Base-by-base conservation (phyloP, 1,140 invertebrate genomes). In the Planococcus citri region DNA sequence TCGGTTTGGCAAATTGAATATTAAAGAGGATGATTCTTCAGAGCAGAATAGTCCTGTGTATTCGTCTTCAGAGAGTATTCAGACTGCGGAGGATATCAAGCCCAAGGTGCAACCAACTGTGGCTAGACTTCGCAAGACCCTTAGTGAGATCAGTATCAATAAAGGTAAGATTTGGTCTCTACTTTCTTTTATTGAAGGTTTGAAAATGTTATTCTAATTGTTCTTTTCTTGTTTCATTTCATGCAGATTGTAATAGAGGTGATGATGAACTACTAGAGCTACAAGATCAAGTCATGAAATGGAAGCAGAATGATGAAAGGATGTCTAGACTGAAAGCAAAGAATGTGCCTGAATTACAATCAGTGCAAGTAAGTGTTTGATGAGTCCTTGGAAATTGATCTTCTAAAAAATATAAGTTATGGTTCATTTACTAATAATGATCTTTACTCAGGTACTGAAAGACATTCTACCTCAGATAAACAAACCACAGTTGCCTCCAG, bases 1-100 rank as follows among this genome's bases (percentile, higher is more conserved):
- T 69, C 27, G 58, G 9, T 29, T 71, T 12, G 68, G 68, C 20
- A 71, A 71, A 57, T 68, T 69, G 29, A 29, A 64, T 20, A 27
- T 69, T 9, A 64, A 64, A 64, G 22, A 25, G 60, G 60, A 24
- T 24, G 60, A 64, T 21, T 12, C 9, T 3, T 27, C 60, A 21
- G 60, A 25, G 8, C 10, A 20, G 3, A 51, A 3, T 14, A 51
- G 41, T 20, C 41, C 41, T 6, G n/a, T 51, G 41, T 51, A 51
- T 51, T 51, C 41, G 41, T 51, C 41, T 51, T 51, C 41, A 17
- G 41, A 51, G 41, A 51, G 17, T 51, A 51, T 51, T 3, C 41
- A n/a, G 17, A 3, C 6, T n/a, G 41, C 17, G 2, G 41, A 51
- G 17, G n/a, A 20, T 20, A n/a, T 20, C 41, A 33, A 33, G 12